Base-by-base conservation (phyloP, 2,888 invertebrate genomes). In the Ectobius pallidus region DNA sequence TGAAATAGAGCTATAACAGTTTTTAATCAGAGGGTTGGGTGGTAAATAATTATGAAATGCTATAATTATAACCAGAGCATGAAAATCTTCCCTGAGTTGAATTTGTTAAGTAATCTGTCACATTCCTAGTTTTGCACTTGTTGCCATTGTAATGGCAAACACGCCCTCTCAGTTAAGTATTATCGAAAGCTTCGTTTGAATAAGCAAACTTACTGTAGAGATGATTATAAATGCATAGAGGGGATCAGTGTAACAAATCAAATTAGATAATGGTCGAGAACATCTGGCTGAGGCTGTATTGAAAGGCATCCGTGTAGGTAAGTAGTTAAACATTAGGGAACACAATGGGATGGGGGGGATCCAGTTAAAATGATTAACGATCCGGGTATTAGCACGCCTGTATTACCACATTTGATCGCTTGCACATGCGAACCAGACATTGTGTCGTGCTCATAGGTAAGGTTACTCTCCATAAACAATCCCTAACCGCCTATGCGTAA, bases 181-280 rank as follows among this genome's bases (percentile, higher is more conserved):
- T n/a, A n/a, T n/a, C n/a, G n/a, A n/a, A n/a, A n/a, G n/a, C n/a
- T n/a, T n/a, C n/a, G n/a, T n/a, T n/a, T n/a, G n/a, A n/a, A n/a
- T n/a, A n/a, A n/a, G n/a, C n/a, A n/a, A n/a, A n/a, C n/a, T n/a
- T n/a, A n/a, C n/a, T n/a, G n/a, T n/a, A n/a, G n/a, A n/a, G n/a
- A n/a, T n/a, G n/a, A n/a, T n/a, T n/a, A n/a, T n/a, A n/a, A n/a
- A n/a, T n/a, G n/a, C n/a, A n/a, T n/a, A n/a, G n/a, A n/a, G n/a
- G n/a, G n/a, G n/a, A n/a, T n/a, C n/a, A n/a, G 34, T 46, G 46
- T 65, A 65, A 46, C 65, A 44, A 65, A 65, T 65, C 65, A 65
- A 65, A 65, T 65, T 65, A 65, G 2, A 22, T 39, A 65, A 42
- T 46, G 46, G 27, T 27, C n/a, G 42, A 27, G 18, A 65, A 65